phyloP scores from a whole-genome alignment of 2,113 vertebrate genomes.

The Eulacestoma nigropectus region DNA sequence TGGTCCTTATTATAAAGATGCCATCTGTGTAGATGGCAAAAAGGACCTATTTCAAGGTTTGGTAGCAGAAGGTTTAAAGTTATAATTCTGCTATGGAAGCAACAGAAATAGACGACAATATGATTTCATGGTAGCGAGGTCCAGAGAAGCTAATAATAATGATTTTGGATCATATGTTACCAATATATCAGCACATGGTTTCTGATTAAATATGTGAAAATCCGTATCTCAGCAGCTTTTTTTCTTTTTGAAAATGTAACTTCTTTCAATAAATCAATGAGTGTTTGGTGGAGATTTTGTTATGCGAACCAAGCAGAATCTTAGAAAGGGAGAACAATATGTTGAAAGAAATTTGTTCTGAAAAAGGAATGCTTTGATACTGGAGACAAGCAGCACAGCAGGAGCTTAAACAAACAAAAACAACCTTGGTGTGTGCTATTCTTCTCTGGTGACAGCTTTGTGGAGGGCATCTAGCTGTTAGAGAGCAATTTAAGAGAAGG shows the following conservation, averaged over 20 bases:
- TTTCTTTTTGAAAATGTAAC: background rate
- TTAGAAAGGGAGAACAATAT: background rate
- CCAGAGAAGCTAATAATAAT: background rate
- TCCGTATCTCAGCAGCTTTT: background rate
- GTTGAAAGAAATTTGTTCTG: slow-evolving; percentile 50
- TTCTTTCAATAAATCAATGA: background rate
- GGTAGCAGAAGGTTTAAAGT: background rate
- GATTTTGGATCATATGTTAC: background rate
- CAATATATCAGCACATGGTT: background rate
- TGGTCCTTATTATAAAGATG: background rate
- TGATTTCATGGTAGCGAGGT: background rate
- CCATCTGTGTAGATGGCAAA: background rate
- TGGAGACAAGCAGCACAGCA: slow-evolving; percentile 48
- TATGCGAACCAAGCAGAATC: background rate
- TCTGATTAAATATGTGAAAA: background rate
- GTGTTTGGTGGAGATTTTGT: background rate
- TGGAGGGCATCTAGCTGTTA: slow-evolving; percentile 39
- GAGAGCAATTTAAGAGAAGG: slow-evolving; percentile 47
- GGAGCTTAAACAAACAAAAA: slow-evolving; percentile 44
- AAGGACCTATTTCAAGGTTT: background rate
- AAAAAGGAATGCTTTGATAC: slow-evolving; percentile 44
- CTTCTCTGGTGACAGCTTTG: slow-evolving; percentile 33
- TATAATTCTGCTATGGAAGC: background rate
- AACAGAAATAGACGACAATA: background rate
- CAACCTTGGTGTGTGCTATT: slow-evolving; percentile 40